Base-by-base conservation (phyloP, 2,113 vertebrate genomes). In the Gymnorhina tibicen region DNA sequence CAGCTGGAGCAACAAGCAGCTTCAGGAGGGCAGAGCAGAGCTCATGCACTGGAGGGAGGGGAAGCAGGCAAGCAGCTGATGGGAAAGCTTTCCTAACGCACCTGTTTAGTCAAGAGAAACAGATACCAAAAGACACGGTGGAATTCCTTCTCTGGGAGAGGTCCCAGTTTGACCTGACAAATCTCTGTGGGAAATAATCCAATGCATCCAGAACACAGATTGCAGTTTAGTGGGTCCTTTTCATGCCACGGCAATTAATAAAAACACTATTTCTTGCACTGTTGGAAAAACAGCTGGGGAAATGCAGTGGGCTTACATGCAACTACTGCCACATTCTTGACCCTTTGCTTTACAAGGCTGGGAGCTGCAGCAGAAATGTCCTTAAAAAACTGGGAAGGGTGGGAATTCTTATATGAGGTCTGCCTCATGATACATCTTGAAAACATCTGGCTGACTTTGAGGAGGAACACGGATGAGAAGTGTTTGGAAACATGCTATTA, bases 1-100 rank as follows among this genome's bases (percentile, higher is more conserved):
- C 56, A 84, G 70, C 67, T 83, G 90, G 50, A 68, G 60, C 22
- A 76, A 42, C 6, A 12, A 46, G n/a, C 63, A 73, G 30, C 7
- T 87, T 37, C 30, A 74, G 76, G 46, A 85, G 47, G 42, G 32
- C 44, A 80, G 52, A 88, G 46, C 53, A 77, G 37, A 89, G 81
- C 35, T 80, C 60, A 32, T 27, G 42, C 49, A 62, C 52, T 58
- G 50, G 9, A 86, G 42, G 8, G 42, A 73, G 39, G 32, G 82
- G 81, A 83, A 74, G 81, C 62, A 91, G 70, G 21, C 7, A 73
- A 30, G 42, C 59, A 88, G 82, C 55, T 77, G 75, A 85, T 80
- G 90, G 64, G 67, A 96, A 94, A 93, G 27, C 33, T 94, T 90
- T 91, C 91, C 58, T 66, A 91, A 94, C 52, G 72, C 16, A 44